Evolutionary conservation across 2,888 invertebrate genomes (phyloP).

Genomic region (Dione juno): DNA sequence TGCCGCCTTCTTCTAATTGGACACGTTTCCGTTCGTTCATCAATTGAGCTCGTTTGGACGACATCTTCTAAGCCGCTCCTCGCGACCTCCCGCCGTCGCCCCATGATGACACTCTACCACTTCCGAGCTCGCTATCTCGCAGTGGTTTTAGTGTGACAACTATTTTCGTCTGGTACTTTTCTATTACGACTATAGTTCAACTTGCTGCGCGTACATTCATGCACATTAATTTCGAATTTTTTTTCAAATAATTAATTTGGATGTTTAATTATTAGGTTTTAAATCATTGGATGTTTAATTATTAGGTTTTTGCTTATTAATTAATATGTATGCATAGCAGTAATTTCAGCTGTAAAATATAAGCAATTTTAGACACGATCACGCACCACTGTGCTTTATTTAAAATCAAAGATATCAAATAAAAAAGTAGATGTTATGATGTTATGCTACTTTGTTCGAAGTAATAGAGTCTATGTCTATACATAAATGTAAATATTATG

Average conservation of each 20-base stretch:
- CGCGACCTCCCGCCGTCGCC: slow-evolving; percentile 46
- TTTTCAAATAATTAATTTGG: too few species aligned
- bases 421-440: too few species aligned
- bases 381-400: too few species aligned
- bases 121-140: slow-evolving; percentile 35
- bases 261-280: too few species aligned
- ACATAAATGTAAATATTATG: too few species aligned
- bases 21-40: slow-evolving; percentile 82
- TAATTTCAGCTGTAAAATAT: neutral
- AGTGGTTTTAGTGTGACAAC: slow-evolving; percentile 19
- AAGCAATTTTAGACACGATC: too few species aligned
- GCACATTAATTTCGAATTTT: too few species aligned
- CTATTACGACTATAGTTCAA: neutral
- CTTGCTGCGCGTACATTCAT: neutral
- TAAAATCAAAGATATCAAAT: too few species aligned
- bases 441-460: too few species aligned
- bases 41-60: slow-evolving; percentile 81
- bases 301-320: neutral
- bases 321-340: neutral
- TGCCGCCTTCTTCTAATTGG: slow-evolving; percentile 82
- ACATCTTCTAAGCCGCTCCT: slow-evolving; percentile 67
- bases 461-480: too few species aligned
- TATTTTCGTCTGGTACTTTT: slow-evolving; percentile 11
- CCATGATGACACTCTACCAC: slow-evolving; percentile 39
- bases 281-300: too few species aligned